phyloP scores from a whole-genome alignment of 23 tunicate species.

The Trididemnum miniatum region DNA sequence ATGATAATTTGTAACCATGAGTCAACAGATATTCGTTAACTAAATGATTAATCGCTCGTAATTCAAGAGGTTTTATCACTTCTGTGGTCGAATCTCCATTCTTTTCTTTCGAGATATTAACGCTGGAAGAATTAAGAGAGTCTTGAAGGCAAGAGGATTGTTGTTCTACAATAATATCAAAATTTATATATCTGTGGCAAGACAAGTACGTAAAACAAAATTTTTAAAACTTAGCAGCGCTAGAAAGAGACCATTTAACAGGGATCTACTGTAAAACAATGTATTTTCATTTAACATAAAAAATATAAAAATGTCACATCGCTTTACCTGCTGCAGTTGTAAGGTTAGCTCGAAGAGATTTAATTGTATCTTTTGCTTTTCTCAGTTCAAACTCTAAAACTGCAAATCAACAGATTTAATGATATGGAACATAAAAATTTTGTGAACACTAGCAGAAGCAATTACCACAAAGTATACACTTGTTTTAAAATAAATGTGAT shows the following conservation, averaged over 20 bases:
- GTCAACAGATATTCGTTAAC: constrained; percentile 78
- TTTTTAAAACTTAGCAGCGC: too few relatives aligned
- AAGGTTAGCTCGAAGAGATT: constrained; percentile 74
- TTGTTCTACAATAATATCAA: constrained; percentile 44
- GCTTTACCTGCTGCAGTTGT: constrained; percentile 74
- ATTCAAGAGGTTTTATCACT: constrained; percentile 49
- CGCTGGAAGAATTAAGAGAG: background rate
- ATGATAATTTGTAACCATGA: constrained; percentile 64
- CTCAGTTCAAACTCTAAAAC: constrained; percentile 91
- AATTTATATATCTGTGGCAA: too few relatives aligned
- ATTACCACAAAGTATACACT: too few relatives aligned
- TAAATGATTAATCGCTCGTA: constrained; percentile 69
- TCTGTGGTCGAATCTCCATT: background rate
- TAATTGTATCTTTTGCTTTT: constrained; percentile 94
- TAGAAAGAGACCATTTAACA: too few relatives aligned
- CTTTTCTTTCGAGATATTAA: background rate
- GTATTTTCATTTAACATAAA: too few relatives aligned
- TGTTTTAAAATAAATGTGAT: too few relatives aligned
- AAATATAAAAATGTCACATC: too few relatives aligned
- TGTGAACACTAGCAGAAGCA: too few relatives aligned
- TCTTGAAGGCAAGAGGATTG: constrained; percentile 52
- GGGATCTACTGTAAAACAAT: too few relatives aligned
- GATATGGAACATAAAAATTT: too few relatives aligned
- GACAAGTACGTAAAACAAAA: too few relatives aligned
- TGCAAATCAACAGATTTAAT: constrained; percentile 10